Percentiles rank a stretch among this genome's conserved stretches.
phyloP scores from a whole-genome alignment of 1,140 invertebrate genomes.

The Drosophila fuyamai region DNA sequence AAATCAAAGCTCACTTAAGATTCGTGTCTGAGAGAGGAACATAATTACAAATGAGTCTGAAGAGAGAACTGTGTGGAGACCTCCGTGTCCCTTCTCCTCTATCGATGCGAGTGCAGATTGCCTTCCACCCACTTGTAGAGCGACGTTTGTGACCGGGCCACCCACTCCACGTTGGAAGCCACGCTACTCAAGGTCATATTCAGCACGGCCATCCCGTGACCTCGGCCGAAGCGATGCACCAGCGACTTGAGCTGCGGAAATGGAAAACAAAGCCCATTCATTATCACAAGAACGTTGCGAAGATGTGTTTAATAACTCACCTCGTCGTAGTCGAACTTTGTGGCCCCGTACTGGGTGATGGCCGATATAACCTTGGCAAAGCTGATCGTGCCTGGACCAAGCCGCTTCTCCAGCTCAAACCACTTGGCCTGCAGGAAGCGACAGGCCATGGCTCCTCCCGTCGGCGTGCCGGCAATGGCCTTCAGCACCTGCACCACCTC shows the following conservation, averaged over 20 bases:
- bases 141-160: conserved; percentile 79
- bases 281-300: no score
- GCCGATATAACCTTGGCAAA: conserved; percentile 89
- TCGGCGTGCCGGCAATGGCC: conserved; percentile 88
- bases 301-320: conserved; percentile 77
- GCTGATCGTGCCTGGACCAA: conserved; percentile 89
- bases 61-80: conserved; percentile 9
- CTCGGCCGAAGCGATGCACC: conserved; percentile 83
- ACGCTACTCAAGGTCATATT: conserved; percentile 84
- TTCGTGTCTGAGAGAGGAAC: conserved; percentile 66
- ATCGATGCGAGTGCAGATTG: conserved; percentile 79
- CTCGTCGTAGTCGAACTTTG: conserved; percentile 90
- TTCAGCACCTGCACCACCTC: conserved; percentile 89
- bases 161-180: conserved; percentile 84
- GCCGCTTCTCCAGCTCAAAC: conserved; percentile 87
- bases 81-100: conserved; percentile 19
- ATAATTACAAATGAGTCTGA: conserved; percentile 77
- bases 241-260: conserved; percentile 72
- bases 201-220: conserved; percentile 80
- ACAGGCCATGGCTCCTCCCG: conserved; percentile 90
- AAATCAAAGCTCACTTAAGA: conserved; percentile 33
- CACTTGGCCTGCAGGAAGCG: conserved; percentile 91
- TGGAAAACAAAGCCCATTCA: background rate
- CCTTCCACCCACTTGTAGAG: conserved; percentile 84
- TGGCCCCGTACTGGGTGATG: conserved; percentile 89